phyloP scores from a whole-genome alignment of 2,888 invertebrate species.

The Epicampocera succincta region DNA sequence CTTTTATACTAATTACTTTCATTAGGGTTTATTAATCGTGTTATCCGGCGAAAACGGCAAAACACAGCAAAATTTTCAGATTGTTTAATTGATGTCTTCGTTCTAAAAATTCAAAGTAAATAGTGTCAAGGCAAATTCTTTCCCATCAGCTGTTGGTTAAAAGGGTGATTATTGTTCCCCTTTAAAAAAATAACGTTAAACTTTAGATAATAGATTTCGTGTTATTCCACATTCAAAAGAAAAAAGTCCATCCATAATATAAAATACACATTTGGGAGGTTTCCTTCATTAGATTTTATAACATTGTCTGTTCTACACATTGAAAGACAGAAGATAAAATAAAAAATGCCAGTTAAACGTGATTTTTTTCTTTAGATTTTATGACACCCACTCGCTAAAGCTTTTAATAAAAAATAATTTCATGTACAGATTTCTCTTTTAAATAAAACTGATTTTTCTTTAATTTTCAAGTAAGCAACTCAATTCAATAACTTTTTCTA shows the following conservation, averaged over 20 bases:
- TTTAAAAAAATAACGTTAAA: neutral
- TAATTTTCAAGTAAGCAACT: neutral
- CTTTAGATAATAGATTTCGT: constrained; percentile 15
- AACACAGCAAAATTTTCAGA: too few relatives aligned
- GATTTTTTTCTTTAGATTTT: constrained; percentile 54
- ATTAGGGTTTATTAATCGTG: too few relatives aligned
- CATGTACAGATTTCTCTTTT: neutral
- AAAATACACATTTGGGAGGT: constrained; percentile 69
- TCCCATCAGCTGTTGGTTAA: constrained; percentile 18
- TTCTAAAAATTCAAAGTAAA: constrained; percentile 10
- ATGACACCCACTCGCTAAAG: constrained; percentile 57
- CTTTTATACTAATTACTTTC: too few relatives aligned
- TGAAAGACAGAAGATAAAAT: constrained; percentile 31
- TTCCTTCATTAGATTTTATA: constrained; percentile 55
- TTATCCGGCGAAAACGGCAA: too few relatives aligned
- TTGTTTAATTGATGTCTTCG: too few relatives aligned
- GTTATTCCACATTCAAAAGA: neutral
- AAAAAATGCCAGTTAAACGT: constrained; percentile 53
- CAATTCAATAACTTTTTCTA: neutral
- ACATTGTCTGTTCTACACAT: constrained; percentile 18
- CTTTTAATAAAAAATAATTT: constrained; percentile 11
- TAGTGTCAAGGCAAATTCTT: constrained; percentile 61
- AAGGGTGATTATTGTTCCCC: neutral
- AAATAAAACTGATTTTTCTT: neutral
- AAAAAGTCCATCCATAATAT: constrained; percentile 34